These are phyloP conservation scores for Arctocebus calabarensis DNA, from an alignment of 2,797 vertebrate species.

Conservation along the genomic window DNA sequence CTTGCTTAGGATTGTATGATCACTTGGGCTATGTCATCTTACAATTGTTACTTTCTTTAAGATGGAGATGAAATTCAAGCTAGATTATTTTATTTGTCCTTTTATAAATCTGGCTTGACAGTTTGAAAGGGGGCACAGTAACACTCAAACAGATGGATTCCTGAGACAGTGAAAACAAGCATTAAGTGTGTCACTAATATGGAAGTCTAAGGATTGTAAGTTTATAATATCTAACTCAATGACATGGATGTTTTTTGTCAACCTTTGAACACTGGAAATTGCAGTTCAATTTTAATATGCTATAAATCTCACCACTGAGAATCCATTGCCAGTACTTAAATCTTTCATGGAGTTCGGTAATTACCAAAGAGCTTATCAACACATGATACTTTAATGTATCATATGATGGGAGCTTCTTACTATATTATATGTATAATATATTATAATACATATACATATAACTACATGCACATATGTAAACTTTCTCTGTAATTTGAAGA, in stretches of 20 bases:
- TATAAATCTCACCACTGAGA: background rate
- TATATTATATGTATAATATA: background rate
- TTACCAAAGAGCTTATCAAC: background rate
- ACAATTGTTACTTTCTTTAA: background rate
- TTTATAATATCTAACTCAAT: conserved; percentile 29
- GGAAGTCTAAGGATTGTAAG: background rate
- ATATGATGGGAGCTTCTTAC: background rate
- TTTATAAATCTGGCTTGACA: conserved; percentile 30
- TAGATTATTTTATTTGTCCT: conserved; percentile 39
- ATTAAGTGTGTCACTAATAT: conserved; percentile 46
- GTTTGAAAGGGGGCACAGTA: conserved; percentile 37
- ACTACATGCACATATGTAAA: background rate
- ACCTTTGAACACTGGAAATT: background rate
- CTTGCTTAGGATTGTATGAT: background rate
- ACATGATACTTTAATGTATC: background rate
- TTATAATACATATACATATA: background rate
- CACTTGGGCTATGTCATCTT: conserved; percentile 11
- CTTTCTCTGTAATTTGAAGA: background rate
- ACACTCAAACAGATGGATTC: conserved; percentile 75
- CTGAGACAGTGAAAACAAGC: conserved; percentile 50
- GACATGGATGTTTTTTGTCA: background rate
- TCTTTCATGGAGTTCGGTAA: background rate
- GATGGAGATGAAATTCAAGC: background rate
- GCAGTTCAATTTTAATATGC: background rate
- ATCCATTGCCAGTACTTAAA: background rate